phyloP scores from a whole-genome alignment of 2,113 vertebrate species.

The Pardalotus punctatus region DNA sequence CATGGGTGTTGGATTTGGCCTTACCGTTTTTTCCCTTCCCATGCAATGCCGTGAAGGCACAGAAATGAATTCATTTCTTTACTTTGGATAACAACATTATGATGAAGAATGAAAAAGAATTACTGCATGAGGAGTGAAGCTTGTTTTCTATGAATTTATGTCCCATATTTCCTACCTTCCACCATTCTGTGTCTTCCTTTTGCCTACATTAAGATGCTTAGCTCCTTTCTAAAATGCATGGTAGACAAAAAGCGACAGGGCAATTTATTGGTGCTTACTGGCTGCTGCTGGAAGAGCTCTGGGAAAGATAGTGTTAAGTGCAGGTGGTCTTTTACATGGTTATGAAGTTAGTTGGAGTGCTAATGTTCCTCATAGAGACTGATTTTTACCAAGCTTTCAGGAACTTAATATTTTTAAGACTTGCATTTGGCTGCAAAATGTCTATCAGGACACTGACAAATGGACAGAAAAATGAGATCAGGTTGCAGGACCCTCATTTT shows the following conservation, averaged over 20 bases:
- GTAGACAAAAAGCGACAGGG: neutral
- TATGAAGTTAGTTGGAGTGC: neutral
- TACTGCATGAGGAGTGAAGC: neutral
- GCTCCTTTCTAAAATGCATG: neutral
- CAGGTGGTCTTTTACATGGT: neutral
- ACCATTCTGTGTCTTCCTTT: neutral
- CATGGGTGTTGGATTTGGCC: neutral
- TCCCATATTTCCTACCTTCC: neutral
- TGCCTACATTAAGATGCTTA: neutral
- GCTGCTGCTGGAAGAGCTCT: neutral
- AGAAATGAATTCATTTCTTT: neutral
- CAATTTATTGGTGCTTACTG: neutral
- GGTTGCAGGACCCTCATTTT: neutral
- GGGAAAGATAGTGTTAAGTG: neutral
- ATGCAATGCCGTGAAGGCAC: neutral
- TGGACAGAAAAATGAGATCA: neutral
- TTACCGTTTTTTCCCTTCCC: neutral
- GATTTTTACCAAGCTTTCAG: neutral
- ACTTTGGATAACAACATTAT: neutral
- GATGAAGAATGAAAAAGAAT: neutral
- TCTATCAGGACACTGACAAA: neutral
- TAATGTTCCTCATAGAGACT: neutral
- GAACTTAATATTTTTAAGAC: neutral
- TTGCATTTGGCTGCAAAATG: neutral
- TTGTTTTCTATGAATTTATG: neutral